phyloP scores from a whole-genome alignment of 2,888 invertebrate species.

The Andrena fulva region DNA sequence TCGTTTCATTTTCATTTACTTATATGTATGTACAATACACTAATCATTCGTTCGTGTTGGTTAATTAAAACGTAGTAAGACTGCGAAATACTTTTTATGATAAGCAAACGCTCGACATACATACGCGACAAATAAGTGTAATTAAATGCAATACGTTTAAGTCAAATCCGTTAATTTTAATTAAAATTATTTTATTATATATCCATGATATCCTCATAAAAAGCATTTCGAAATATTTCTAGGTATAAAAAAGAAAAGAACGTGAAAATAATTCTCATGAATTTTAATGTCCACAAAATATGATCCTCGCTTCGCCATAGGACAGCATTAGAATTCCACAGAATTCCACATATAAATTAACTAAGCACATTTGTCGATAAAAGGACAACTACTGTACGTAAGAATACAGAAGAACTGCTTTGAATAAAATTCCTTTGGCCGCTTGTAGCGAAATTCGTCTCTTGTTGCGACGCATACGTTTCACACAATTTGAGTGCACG shows the following conservation, averaged over 20 bases:
- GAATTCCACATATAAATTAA: conserved; percentile 31
- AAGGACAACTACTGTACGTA: conserved; percentile 5
- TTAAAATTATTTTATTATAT: background rate
- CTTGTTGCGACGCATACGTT: background rate
- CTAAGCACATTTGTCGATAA: conserved; percentile 15
- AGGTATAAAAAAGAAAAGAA: conserved; percentile 19
- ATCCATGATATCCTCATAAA: conserved; percentile 15
- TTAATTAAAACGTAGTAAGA: conserved; percentile 33
- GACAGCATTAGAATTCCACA: conserved; percentile 19
- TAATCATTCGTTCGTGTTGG: conserved; percentile 41
- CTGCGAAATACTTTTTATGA: conserved; percentile 39
- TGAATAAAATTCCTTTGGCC: conserved; percentile 24
- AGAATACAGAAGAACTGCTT: conserved; percentile 10
- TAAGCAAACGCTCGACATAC: conserved; percentile 15
- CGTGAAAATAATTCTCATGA: conserved; percentile 19
- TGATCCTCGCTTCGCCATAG: conserved; percentile 11
- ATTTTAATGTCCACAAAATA: conserved; percentile 41
- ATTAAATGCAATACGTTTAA: conserved; percentile 1
- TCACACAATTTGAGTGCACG: conserved; percentile 5
- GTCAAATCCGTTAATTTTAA: background rate
- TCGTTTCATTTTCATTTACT: conserved; percentile 61
- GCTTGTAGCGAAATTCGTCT: conserved; percentile 8
- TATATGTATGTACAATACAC: conserved; percentile 54
- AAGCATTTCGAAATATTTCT: conserved; percentile 40
- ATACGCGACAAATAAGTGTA: background rate